Conservation (phyloP, 2,888 invertebrate genomes). For the Lasioglossum pauxillum region DNA sequence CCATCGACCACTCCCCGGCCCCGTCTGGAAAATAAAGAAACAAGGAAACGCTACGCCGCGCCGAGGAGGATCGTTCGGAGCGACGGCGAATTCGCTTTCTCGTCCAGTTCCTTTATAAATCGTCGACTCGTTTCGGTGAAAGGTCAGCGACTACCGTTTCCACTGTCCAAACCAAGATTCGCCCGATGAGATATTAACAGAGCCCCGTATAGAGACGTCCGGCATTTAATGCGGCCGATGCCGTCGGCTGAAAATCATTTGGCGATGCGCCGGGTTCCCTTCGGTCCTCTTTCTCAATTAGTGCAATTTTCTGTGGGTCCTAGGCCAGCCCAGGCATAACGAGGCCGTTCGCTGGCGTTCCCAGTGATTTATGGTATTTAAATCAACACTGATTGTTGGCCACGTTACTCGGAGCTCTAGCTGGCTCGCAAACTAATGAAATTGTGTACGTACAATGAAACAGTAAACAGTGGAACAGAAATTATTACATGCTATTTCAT, state of each 20-base stretch:
- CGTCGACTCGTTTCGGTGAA: slow-evolving; percentile 63
- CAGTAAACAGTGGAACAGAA: neutral
- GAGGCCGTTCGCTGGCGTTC: neutral
- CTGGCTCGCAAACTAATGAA: neutral
- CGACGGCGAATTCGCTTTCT: slow-evolving; percentile 29
- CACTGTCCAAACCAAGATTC: slow-evolving; percentile 34
- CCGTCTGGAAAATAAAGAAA: slow-evolving; percentile 28
- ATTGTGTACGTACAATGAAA: neutral
- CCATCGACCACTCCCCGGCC: slow-evolving; percentile 69
- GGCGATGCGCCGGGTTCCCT: neutral
- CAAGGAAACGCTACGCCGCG: neutral
- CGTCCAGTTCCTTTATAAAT: slow-evolving; percentile 58
- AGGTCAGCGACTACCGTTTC: slow-evolving; percentile 66
- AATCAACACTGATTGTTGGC: neutral
- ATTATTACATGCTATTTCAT: neutral
- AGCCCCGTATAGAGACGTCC: slow-evolving; percentile 35
- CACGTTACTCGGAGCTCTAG: neutral
- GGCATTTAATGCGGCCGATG: slow-evolving; percentile 14
- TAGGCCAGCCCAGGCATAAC: neutral
- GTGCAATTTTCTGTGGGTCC: slow-evolving; percentile 13
- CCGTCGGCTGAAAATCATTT: neutral
- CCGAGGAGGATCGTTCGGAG: slow-evolving; percentile 28
- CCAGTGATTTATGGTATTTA: slow-evolving; percentile 25
- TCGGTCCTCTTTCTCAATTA: slow-evolving; percentile 11
- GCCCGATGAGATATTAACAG: slow-evolving; percentile 42